Conservation (phyloP, 2,797 vertebrate species). For the Pantherophis alleghaniensis region DNA sequence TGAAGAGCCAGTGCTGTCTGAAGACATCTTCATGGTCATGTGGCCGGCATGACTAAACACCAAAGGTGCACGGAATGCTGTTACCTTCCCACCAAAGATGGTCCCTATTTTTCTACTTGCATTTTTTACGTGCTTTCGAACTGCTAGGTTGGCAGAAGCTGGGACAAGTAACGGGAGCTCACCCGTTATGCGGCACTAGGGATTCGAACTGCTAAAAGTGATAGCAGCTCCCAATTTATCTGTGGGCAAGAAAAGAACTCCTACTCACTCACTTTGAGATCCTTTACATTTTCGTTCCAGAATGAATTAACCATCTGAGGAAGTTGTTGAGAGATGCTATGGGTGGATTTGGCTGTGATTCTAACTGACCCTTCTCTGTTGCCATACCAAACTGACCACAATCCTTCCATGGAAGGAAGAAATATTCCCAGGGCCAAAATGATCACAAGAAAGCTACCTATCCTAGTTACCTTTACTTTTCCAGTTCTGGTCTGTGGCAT, state of each 20-base stretch:
- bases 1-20: too few relatives aligned
- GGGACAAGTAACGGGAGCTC: too few relatives aligned
- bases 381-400: background rate
- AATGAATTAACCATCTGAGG: background rate
- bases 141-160: too few relatives aligned
- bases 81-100: too few relatives aligned
- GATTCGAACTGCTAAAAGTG: background rate
- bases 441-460: background rate
- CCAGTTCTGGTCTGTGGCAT: slow-evolving; percentile 90
- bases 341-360: background rate
- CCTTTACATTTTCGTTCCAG: background rate
- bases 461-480: slow-evolving; percentile 83
- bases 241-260: background rate
- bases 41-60: too few relatives aligned
- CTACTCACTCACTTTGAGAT: background rate
- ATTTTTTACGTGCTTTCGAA: background rate
- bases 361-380: background rate
- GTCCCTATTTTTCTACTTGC: too few relatives aligned
- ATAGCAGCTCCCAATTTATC: background rate
- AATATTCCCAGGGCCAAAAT: background rate
- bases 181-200: too few relatives aligned
- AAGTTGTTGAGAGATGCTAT: background rate
- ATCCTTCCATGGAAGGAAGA: background rate
- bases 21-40: too few relatives aligned
- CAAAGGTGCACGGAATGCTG: too few relatives aligned